A percentile compares a stretch with the other conserved stretches of the same genome.
Evolutionary conservation across 2,888 invertebrate species (phyloP).

Genomic region (Limnephilus auricula): DNA sequence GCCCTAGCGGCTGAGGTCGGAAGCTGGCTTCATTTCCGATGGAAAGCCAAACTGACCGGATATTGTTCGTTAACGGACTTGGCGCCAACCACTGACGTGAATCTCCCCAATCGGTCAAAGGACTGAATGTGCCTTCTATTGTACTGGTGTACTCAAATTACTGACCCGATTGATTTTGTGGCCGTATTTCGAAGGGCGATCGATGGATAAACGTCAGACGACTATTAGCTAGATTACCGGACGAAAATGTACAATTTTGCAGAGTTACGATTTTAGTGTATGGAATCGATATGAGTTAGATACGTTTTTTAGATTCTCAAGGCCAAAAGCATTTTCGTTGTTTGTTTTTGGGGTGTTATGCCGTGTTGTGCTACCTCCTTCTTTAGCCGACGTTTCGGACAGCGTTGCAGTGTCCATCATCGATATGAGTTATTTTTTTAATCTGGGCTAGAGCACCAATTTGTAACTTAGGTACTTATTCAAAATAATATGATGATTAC

Average conservation of each 20-base stretch:
- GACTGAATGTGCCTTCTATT: neutral
- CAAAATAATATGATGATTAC: too few relatives aligned
- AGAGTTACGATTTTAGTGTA: neutral
- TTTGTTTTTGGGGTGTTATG: too few relatives aligned
- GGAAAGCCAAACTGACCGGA: conserved; percentile 19
- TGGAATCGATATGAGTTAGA: too few relatives aligned
- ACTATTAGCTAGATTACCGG: neutral
- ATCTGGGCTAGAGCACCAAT: too few relatives aligned
- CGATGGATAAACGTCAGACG: neutral
- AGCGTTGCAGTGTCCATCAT: too few relatives aligned
- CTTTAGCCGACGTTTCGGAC: too few relatives aligned
- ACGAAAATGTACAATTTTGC: neutral
- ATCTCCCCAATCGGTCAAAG: neutral
- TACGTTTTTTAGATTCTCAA: too few relatives aligned
- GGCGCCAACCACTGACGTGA: conserved; percentile 22
- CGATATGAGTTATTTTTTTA: too few relatives aligned
- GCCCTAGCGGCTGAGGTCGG: neutral
- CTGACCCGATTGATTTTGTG: neutral
- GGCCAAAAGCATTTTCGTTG: too few relatives aligned
- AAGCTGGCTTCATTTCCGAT: conserved; percentile 29
- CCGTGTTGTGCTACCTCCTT: too few relatives aligned
- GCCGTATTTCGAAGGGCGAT: neutral
- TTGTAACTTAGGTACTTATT: too few relatives aligned
- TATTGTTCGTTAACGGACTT: neutral
- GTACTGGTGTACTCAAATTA: neutral